Evolutionary conservation across 2,888 invertebrate genomes (phyloP).

Genomic region (Epirrita christyi): DNA sequence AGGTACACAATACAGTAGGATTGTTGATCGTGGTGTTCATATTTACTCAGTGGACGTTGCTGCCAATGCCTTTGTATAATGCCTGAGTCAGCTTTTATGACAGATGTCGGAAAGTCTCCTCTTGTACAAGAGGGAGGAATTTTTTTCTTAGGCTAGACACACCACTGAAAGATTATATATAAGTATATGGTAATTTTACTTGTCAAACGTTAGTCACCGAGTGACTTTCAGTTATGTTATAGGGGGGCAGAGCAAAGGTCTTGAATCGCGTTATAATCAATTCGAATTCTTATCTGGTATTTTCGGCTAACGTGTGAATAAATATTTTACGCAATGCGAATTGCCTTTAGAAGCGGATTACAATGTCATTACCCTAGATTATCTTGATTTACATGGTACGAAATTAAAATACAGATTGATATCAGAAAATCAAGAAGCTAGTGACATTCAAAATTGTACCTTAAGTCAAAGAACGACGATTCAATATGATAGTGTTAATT

Average conservation of each 20-base stretch:
- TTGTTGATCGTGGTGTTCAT: no score
- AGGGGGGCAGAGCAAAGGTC: not conserved
- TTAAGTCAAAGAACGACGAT: not conserved
- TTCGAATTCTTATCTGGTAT: not conserved
- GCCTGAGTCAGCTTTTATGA: no score
- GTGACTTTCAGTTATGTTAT: no score
- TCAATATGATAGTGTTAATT: not conserved
- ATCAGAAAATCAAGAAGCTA: not conserved
- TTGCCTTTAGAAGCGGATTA: not conserved
- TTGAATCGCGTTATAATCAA: not conserved
- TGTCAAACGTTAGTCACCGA: no score
- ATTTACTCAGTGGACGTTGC: no score
- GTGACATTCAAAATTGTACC: not conserved
- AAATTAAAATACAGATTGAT: not conserved
- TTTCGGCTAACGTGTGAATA: not conserved
- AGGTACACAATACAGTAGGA: no score
- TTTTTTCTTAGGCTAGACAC: no score
- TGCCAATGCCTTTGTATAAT: no score
- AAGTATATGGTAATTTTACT: no score
- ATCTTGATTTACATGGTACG: constrained; percentile 1
- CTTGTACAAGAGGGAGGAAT: no score
- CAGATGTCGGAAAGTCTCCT: no score
- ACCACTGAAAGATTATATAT: no score
- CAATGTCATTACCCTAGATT: constrained; percentile 3
- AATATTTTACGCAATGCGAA: not conserved